A percentile compares a stretch with the other conserved stretches of the same genome.
phyloP scores from a whole-genome alignment of 2,113 vertebrate species.

The Sphyrna mokarran region DNA sequence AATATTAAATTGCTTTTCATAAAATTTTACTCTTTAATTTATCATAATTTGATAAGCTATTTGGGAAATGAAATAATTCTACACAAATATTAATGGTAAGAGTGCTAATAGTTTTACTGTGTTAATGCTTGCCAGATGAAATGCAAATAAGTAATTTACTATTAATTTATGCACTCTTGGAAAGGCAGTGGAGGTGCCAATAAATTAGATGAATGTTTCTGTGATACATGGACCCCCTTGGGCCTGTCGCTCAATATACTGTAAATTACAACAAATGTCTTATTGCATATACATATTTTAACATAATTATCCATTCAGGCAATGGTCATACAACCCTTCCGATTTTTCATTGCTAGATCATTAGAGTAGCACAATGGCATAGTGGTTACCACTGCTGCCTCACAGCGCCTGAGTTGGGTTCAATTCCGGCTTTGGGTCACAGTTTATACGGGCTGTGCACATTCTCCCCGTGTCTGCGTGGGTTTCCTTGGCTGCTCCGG shows the following conservation, averaged over 20 bases:
- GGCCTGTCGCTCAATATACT: neutral
- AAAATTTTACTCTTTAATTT: neutral
- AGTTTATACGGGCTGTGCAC: no score
- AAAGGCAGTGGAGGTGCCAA: neutral
- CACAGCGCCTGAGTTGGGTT: no score
- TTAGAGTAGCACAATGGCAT: no score
- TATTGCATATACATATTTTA: neutral
- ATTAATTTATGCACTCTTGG: neutral
- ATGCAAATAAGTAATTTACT: slow-evolving; percentile 25
- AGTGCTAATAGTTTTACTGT: neutral
- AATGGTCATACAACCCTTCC: neutral
- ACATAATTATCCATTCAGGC: neutral
- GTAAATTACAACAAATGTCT: neutral
- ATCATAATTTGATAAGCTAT: neutral
- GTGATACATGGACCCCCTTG: neutral
- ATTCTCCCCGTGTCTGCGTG: no score
- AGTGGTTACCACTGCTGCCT: no score
- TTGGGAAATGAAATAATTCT: neutral
- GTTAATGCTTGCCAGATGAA: neutral
- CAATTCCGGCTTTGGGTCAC: no score
- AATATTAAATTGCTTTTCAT: neutral
- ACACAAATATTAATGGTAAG: neutral
- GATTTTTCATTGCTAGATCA: neutral
- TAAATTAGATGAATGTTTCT: neutral
- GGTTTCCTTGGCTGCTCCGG: no score